phyloP scores from a whole-genome alignment of 1,140 invertebrate species.

The Paralvinella palmiformis region DNA sequence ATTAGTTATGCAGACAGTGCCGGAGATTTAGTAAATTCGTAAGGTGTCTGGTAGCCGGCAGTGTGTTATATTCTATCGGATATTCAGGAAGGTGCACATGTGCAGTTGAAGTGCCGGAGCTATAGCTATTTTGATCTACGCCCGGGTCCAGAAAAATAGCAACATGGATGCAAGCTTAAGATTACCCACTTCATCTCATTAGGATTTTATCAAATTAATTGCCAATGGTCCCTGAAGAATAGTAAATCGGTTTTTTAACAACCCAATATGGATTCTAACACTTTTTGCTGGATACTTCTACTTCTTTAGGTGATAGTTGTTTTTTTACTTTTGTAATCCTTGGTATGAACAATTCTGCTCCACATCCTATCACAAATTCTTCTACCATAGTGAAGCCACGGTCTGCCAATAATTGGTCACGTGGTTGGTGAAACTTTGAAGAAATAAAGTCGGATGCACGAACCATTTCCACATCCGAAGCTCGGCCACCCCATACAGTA shows the following conservation, averaged over 20 bases:
- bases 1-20: too few relatives aligned
- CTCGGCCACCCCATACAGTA: constrained; percentile 24
- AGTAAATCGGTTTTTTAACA: constrained; percentile 9
- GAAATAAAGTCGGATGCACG: constrained; percentile 16
- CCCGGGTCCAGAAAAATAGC: too few relatives aligned
- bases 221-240: not conserved
- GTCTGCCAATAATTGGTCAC: constrained; percentile 25
- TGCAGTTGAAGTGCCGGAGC: too few relatives aligned
- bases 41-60: too few relatives aligned
- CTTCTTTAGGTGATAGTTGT: constrained; percentile 23
- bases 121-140: too few relatives aligned
- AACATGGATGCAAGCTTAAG: too few relatives aligned
- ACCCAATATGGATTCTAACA: constrained; percentile 24
- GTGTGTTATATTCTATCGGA: too few relatives aligned
- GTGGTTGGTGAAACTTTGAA: too few relatives aligned
- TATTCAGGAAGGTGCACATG: too few relatives aligned
- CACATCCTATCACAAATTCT: constrained; percentile 21
- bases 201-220: too few relatives aligned
- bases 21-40: too few relatives aligned
- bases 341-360: constrained; percentile 22
- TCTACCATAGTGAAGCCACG: constrained; percentile 22
- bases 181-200: too few relatives aligned
- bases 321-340: constrained; percentile 27
- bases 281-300: constrained; percentile 19
- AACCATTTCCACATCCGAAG: constrained; percentile 23